Evolutionary conservation across 1,140 invertebrate species (phyloP), one percentile per base, ranked within the genome.

Genomic region (Calliopsis andreniformis): DNA sequence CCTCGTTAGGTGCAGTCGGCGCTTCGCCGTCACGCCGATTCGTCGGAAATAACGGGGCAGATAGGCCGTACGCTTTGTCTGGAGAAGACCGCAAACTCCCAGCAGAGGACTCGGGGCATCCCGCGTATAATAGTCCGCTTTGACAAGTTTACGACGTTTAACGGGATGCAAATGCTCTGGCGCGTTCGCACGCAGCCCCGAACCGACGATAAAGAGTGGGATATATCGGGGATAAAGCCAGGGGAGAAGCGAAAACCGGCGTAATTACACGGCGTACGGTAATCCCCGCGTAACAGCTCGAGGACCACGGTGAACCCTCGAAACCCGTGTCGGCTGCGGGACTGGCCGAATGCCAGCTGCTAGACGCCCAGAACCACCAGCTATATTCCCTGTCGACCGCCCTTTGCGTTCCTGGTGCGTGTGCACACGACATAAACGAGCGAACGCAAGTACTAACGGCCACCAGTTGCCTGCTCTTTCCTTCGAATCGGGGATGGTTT

Each of bases 121-220:
- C 71, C 56, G 68, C 62, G 64, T 51, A 81, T 76, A 85, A 58
- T 76, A 49, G 69, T 47, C 39, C 70, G 35, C 72, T 77, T 67
- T 82, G 80, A 85, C 79, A 79, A 85, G 68, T 86, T 86, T 85
- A 86, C 85, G 81, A 75, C 78, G 66, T 79, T 83, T 86, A 86
- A 86, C 84, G 71, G 80, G 80, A 83, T 83, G 84, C 81, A 81
- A 83, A 86, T 73, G 78, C 62, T 35, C 25, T 18, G 58, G 64
- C 23, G 53, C 59, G 61, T 83, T 64, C 64, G 78, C 59, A 55
- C 73, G 82, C 75, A 51, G 64, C 62, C 49, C 59, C 64, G 42
- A 63, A 43, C 53, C 63, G 59, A 67, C 85, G 71, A 85, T 85
- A 87, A 86, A 87, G 84, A 86, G 67, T 78, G 20, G 61, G 80